Evolutionary conservation across 2,797 vertebrate genomes (phyloP), one percentile per base, ranked within the genome.

Genomic region (Pachyuromys duprasi): DNA sequence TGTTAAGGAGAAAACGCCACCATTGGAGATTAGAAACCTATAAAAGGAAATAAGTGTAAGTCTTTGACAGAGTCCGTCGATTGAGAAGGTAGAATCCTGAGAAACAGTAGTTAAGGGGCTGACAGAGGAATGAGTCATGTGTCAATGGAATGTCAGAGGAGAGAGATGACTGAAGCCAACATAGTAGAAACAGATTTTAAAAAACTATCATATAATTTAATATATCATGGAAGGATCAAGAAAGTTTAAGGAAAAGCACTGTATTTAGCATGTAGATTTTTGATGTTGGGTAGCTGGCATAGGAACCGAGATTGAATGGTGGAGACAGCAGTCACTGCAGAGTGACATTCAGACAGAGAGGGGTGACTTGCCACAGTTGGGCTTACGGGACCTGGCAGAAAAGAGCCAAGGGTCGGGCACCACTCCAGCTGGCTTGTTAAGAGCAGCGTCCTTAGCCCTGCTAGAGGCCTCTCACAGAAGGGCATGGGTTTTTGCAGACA

Each of bases 51-150:
- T 86, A 90, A 93, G 17, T 55, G 76, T 76, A 80, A 86, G 53
- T 86, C n/a, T 89, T 86, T 88, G 88, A 57, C 49, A 75, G 94
- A 93, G 65, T 24, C 69, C 92, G 49, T 65, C 69, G 80, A 86
- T 75, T 86, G 89, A 88, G 76, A 95, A 96, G 36, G 22, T 91
- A 18, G 95, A 91, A 84, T 87, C 93, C 70, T 92, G 42, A 89
- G 65, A 80, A 88, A 57, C 67, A 81, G 13, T 86, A 7, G 78
- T 94, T 90, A 92, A 84, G 69, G 62, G 65, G 4, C 80, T 94
- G 60, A 93, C 75, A 74, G 62, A 88, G 31, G 42, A 90, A 39
- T 78, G 62, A 90, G 78, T 79, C 9, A 20, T 62, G 15, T 88
- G 31, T 97, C 42, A 60, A 2, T 76, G 36, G 76, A 90, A 62